These are phyloP conservation scores for Atherinomorus stipes DNA, from an alignment of 2,113 vertebrate genomes.

Conservation along the genomic window DNA sequence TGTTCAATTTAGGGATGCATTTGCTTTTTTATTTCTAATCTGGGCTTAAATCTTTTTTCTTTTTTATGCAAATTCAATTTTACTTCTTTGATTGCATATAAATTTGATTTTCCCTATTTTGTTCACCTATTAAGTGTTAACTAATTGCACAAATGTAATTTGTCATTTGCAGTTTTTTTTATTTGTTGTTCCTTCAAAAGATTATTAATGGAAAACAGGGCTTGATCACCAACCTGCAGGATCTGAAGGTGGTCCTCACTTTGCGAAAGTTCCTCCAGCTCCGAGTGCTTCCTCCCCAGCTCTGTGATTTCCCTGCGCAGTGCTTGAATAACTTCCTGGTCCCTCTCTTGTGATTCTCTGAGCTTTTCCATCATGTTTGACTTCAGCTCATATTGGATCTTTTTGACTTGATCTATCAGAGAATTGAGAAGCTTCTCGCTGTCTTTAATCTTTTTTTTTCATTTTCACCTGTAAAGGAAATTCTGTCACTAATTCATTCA, in stretches of 20 bases:
- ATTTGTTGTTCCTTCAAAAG: too few species aligned
- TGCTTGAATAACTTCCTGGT: constrained; percentile 3
- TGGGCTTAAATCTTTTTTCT: too few species aligned
- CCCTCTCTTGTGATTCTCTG: constrained; percentile 25
- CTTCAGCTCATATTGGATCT: constrained; percentile 23
- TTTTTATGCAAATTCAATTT: too few species aligned
- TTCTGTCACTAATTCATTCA: rapidly evolving
- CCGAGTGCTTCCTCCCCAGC: constrained; percentile 24
- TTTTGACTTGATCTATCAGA: constrained; percentile 35
- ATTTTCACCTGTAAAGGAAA: constrained; percentile 32
- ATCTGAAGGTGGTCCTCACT: constrained; percentile 55
- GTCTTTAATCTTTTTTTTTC: constrained; percentile 24
- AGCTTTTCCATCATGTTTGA: constrained; percentile 44
- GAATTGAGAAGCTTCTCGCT: constrained; percentile 29
- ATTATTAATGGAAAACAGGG: too few species aligned
- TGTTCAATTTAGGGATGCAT: too few species aligned
- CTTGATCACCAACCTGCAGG: constrained; percentile 52
- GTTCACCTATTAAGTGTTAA: too few species aligned
- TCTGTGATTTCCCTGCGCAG: constrained; percentile 48
- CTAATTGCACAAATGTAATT: too few species aligned
- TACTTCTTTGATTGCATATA: too few species aligned
- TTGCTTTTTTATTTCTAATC: too few species aligned
- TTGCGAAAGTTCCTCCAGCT: constrained; percentile 63
- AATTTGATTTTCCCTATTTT: too few species aligned
- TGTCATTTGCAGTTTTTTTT: too few species aligned